These are phyloP conservation scores for Ornithoptera alexandrae DNA, from an alignment of 2,888 invertebrate species.

Conservation along the genomic window DNA sequence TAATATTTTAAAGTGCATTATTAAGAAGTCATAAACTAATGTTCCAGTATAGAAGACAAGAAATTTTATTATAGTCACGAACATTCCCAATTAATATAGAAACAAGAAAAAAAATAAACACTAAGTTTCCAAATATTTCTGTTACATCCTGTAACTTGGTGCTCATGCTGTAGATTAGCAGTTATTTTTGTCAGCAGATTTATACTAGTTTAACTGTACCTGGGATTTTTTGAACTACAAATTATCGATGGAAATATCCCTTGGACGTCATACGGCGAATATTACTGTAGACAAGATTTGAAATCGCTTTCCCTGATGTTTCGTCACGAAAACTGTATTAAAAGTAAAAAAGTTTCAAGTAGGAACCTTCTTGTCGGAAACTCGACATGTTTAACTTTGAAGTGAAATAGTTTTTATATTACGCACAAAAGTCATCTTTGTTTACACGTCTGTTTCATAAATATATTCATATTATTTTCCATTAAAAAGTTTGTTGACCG, in stretches of 20 bases:
- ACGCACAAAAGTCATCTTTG: constrained; percentile 9
- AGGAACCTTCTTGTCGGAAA: constrained; percentile 17
- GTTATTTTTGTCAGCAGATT: neutral
- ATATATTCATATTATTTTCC: too few species aligned
- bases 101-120: too few species aligned
- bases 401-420: constrained; percentile 26
- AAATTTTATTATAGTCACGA: neutral
- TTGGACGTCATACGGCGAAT: neutral
- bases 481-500: too few species aligned
- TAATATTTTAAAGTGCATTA: neutral
- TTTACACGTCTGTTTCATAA: neutral
- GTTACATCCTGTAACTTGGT: too few species aligned
- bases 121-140: too few species aligned
- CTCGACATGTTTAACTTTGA: constrained; percentile 26
- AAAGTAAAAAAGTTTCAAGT: constrained; percentile 20
- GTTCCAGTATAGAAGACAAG: neutral
- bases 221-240: neutral
- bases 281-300: neutral
- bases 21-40: neutral
- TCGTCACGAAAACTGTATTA: constrained; percentile 20
- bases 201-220: neutral
- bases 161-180: too few species aligned
- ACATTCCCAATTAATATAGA: neutral
- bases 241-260: neutral
- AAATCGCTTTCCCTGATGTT: constrained; percentile 14